These are phyloP conservation scores for Dasyprocta punctata DNA, from an alignment of 2,113 vertebrate species.

Conservation along the genomic window DNA sequence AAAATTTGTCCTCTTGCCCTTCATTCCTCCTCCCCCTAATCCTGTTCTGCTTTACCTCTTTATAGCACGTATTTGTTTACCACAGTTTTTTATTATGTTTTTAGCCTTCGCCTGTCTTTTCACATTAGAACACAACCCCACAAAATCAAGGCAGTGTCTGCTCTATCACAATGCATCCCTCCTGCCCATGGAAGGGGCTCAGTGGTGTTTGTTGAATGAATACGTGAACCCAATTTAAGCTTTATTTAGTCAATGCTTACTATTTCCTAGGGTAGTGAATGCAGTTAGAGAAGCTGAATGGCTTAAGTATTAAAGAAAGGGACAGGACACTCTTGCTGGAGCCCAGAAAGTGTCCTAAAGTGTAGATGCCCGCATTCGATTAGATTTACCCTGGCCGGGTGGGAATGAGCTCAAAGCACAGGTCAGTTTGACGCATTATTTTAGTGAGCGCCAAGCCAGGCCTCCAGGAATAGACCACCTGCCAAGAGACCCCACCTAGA, in stretches of 20 bases:
- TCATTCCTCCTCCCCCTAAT: accelerated
- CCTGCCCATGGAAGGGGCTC: accelerated
- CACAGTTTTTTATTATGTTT: not conserved
- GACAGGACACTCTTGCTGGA: not conserved
- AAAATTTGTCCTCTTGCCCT: not conserved
- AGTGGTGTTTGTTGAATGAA: not conserved
- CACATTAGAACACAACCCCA: accelerated
- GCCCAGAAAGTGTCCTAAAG: not conserved
- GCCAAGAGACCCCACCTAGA: not conserved
- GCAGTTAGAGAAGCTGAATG: not conserved
- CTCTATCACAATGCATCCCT: accelerated
- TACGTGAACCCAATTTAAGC: not conserved
- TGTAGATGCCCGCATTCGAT: not conserved
- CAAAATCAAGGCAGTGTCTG: no score
- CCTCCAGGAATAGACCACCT: not conserved
- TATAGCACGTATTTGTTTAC: accelerated
- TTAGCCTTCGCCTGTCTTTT: not conserved
- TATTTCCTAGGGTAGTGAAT: not conserved
- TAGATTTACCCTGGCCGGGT: not conserved
- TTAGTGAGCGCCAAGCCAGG: not conserved
- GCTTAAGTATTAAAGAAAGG: not conserved
- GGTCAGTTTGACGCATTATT: not conserved
- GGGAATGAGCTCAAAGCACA: not conserved
- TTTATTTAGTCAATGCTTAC: accelerated
- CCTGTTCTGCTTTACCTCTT: not conserved